These are phyloP conservation scores for Brachyrhaphis roseni DNA, from an alignment of 2,797 vertebrate genomes.

Conservation along the genomic window DNA sequence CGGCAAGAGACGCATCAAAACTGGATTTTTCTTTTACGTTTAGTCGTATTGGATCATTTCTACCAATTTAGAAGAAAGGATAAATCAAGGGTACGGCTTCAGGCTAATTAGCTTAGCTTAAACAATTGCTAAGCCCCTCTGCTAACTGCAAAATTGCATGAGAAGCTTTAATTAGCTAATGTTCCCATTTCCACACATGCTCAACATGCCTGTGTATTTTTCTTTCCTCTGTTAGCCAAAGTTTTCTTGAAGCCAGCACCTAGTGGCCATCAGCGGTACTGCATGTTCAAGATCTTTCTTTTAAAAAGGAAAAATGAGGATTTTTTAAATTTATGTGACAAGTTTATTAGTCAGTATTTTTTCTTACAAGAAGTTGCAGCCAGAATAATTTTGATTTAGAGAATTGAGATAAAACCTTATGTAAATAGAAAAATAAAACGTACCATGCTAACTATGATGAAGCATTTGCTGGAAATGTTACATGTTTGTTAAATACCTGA, in stretches of 20 bases:
- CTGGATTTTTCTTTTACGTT: neutral
- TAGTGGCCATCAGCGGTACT: constrained; percentile 6
- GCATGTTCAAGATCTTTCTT: constrained; percentile 8
- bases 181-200: neutral
- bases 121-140: neutral
- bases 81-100: neutral
- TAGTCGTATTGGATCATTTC: neutral
- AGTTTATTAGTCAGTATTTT: neutral
- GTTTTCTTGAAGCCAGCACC: neutral
- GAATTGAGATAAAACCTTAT: neutral
- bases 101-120: neutral
- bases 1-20: neutral
- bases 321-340: neutral
- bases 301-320: neutral
- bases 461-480: neutral
- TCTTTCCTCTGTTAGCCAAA: neutral
- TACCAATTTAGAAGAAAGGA: neutral
- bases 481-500: neutral
- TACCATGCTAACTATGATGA: neutral
- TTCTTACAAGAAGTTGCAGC: neutral
- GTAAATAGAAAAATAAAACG: neutral
- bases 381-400: neutral
- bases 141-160: neutral
- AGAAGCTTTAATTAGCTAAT: neutral
- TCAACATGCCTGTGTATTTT: neutral